Percentiles rank a stretch among this genome's conserved stretches.
These are phyloP conservation scores for Cassiopea andromeda DNA, from an alignment of 30 jellyfish, hydroid and myxozoan species.

Conservation along the genomic window DNA sequence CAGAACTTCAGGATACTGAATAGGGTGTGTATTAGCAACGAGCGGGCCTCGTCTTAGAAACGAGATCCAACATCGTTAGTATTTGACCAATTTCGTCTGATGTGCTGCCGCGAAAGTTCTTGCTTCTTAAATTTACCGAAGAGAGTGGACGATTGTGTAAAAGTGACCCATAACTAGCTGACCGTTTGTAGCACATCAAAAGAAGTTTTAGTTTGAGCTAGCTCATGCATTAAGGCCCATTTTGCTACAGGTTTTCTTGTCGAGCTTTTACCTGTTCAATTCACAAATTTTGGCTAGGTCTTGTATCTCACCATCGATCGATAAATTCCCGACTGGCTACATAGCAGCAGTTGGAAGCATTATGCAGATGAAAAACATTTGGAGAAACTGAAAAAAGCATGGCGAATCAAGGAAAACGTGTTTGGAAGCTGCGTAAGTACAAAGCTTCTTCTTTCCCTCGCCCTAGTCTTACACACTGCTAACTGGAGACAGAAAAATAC, in stretches of 20 bases:
- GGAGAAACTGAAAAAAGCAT: background rate
- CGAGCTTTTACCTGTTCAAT: background rate
- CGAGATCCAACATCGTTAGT: conserved; percentile 9
- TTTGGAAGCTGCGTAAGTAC: conserved; percentile 74
- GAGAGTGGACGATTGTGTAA: background rate
- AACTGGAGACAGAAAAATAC: too few species aligned
- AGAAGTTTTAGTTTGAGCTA: background rate
- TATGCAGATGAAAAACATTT: background rate
- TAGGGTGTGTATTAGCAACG: conserved; percentile 21
- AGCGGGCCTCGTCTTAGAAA: background rate
- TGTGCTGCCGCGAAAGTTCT: background rate
- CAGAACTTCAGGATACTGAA: too few species aligned
- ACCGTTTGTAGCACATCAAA: background rate
- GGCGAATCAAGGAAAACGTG: conserved; percentile 74
- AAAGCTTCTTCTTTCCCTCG: background rate
- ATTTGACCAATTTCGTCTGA: background rate
- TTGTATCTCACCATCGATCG: background rate
- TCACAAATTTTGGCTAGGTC: background rate
- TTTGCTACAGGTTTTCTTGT: background rate
- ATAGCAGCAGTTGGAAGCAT: background rate
- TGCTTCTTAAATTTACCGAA: background rate
- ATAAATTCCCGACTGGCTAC: background rate
- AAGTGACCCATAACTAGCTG: background rate
- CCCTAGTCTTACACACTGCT: background rate
- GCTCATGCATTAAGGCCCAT: background rate